phyloP scores from a whole-genome alignment of 2,113 vertebrate genomes.

The Desmodus rotundus region DNA sequence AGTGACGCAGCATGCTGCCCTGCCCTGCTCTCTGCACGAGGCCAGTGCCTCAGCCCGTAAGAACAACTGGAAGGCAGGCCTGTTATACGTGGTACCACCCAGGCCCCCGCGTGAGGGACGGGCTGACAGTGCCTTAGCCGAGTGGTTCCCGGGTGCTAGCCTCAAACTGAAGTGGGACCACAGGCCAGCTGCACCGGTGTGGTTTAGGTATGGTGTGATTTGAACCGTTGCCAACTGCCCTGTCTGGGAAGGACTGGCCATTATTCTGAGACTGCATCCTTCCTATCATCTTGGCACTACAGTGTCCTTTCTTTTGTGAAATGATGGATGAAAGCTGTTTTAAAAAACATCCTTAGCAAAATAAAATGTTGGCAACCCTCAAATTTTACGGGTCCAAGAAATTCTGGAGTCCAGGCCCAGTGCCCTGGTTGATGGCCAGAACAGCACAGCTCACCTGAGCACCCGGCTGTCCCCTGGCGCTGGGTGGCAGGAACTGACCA shows the following conservation, averaged over 20 bases:
- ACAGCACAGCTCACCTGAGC: not conserved
- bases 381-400: constrained; percentile 25
- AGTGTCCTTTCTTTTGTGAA: constrained; percentile 39
- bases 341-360: constrained; percentile 47
- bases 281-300: constrained; percentile 20
- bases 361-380: constrained; percentile 43
- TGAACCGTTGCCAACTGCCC: not conserved
- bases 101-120: not conserved
- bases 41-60: not conserved
- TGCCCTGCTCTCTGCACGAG: not conserved
- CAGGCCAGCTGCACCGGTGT: fast-evolving
- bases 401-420: not conserved
- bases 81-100: fast-evolving
- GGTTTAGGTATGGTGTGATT: not conserved
- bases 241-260: not conserved
- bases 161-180: fast-evolving
- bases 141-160: not conserved
- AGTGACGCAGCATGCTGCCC: fast-evolving
- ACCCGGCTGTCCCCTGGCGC: not conserved
- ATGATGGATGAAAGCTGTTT: constrained; percentile 35
- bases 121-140: not conserved
- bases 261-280: constrained; percentile 13
- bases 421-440: not conserved
- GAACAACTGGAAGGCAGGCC: not conserved
- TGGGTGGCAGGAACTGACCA: not conserved